phyloP scores from a whole-genome alignment of 2,888 invertebrate species.

The Drosophila vallismaia region DNA sequence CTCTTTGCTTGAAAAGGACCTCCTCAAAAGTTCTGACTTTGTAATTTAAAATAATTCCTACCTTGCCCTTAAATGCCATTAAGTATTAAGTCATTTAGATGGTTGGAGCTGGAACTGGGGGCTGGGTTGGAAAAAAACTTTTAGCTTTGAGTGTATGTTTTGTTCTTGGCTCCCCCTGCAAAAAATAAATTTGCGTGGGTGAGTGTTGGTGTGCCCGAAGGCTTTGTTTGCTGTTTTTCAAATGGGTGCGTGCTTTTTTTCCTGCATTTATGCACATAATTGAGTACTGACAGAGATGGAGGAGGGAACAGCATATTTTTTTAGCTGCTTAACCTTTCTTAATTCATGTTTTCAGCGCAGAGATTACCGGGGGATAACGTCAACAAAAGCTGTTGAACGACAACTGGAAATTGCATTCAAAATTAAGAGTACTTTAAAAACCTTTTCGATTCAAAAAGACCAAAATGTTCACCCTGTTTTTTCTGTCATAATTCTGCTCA shows the following conservation, averaged over 20 bases:
- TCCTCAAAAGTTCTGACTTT: constrained; percentile 38
- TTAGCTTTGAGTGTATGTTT: constrained; percentile 32
- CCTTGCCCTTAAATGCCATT: constrained; percentile 69
- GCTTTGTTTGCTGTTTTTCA: constrained; percentile 37
- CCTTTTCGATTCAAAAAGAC: not conserved
- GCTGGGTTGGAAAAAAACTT: constrained; percentile 49
- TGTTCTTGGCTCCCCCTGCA: constrained; percentile 1
- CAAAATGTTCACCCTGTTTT: not conserved
- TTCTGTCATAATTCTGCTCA: constrained; percentile 41
- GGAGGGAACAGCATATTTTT: constrained; percentile 16
- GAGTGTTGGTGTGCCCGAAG: constrained; percentile 21
- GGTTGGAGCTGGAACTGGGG: not conserved
- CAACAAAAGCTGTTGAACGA: not conserved
- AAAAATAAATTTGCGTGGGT: constrained; percentile 8
- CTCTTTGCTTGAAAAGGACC: constrained; percentile 44
- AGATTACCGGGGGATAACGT: not conserved
- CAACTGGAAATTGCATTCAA: not conserved
- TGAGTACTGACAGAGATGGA: constrained; percentile 49
- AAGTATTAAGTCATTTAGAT: constrained; percentile 72
- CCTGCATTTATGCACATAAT: constrained; percentile 72
- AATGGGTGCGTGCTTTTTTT: constrained; percentile 17
- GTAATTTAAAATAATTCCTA: constrained; percentile 67
- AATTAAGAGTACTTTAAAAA: not conserved
- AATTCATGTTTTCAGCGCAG: not conserved
- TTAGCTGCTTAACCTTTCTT: not conserved